Evolutionary conservation across 1,140 invertebrate genomes (phyloP), one percentile per base, ranked within the genome.

Genomic region (Bradynema listronoti): DNA sequence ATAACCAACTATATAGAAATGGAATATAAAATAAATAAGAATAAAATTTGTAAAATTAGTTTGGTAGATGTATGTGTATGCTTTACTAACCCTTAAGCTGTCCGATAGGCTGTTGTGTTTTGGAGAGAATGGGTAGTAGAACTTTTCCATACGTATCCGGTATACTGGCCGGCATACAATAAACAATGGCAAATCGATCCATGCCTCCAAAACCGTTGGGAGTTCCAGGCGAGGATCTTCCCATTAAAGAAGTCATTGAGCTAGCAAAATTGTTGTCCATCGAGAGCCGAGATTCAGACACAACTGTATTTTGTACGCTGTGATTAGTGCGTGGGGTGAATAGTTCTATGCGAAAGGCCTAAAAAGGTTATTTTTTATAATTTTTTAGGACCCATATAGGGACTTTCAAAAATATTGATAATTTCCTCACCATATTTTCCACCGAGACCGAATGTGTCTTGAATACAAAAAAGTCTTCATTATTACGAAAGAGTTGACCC

Each of bases 381-480:
- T 39, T 11, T 11, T 11, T 19, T 11, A 11, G 36, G 36, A 39
- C 11, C 11, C 11, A 39, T 39, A 11, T 11, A 11, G 36, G 11
- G 11, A 39, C 11, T 39, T 39, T 39, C 11, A 11, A 39, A 50
- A 4, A 3, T 16, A 34, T 55, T 14, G n/a, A 22, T 1, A 58
- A 57, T 57, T 47, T 45, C 34, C 53, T 14, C 7, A 72, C 69
- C 52, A 76, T 53, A 62, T 47, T 73, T 42, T 76, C 75, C 11
- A 77, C 73, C 42, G 75, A 66, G n/a, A 78, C 62, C n/a, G 64
- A 71, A 5, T 70, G 57, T 2, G 74, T 78, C 32, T 68, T 52
- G 51, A 62, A 78, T 14, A 78, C 62, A 16, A 66, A 60, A 52
- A 76, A 77, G 54, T 77, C 74, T 5, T 33, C 51, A 25, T 58